These are phyloP conservation scores for Chaunax sp. DNA, from an alignment of 2,797 vertebrate genomes.

Conservation along the genomic window DNA sequence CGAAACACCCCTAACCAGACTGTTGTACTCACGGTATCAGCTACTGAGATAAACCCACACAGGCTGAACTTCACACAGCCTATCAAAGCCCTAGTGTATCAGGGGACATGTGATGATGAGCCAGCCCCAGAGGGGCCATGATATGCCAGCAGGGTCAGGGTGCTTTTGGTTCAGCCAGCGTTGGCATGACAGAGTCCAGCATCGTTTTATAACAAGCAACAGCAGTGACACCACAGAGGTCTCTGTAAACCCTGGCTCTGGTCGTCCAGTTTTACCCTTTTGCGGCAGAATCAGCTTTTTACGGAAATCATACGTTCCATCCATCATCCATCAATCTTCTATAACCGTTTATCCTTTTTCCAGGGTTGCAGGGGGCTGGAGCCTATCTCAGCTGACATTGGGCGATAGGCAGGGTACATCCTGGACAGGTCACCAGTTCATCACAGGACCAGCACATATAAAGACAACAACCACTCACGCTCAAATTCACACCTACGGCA, in stretches of 20 bases:
- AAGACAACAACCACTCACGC: too few species aligned
- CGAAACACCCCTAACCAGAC: constrained; percentile 54
- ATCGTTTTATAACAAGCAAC: constrained; percentile 26
- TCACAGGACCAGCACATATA: too few species aligned
- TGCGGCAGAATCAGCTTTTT: not conserved
- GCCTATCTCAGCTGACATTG: too few species aligned
- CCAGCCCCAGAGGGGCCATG: constrained; percentile 39
- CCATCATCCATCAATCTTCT: too few species aligned
- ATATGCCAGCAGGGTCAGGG: constrained; percentile 58
- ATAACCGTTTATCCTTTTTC: too few species aligned
- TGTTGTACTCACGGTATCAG: constrained; percentile 43
- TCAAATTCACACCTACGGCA: too few species aligned
- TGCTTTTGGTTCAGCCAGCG: constrained; percentile 40
- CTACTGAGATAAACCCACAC: constrained; percentile 48
- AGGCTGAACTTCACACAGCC: constrained; percentile 69
- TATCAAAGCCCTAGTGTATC: constrained; percentile 58
- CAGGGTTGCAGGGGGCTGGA: too few species aligned
- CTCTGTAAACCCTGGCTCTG: not conserved
- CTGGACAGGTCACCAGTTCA: too few species aligned
- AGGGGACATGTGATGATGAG: constrained; percentile 66
- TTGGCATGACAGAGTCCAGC: constrained; percentile 33
- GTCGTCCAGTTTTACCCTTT: constrained; percentile 1
- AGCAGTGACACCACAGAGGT: constrained; percentile 17
- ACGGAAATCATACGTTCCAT: not conserved
- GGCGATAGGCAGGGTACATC: too few species aligned